Evolutionary conservation across 2,113 vertebrate species (phyloP).

Genomic region (Podarcis muralis): DNA sequence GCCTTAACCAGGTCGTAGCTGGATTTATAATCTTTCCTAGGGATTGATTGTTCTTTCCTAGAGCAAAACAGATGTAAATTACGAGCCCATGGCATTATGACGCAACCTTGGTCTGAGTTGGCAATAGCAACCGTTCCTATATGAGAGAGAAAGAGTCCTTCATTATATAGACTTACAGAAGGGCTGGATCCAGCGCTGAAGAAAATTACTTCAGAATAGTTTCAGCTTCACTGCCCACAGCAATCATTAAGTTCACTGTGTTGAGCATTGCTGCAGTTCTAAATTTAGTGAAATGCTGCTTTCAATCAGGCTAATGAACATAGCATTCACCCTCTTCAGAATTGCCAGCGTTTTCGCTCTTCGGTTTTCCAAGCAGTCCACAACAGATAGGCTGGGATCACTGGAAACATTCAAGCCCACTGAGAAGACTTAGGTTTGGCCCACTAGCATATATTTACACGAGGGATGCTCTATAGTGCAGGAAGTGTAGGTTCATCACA

Average conservation of each 20-base stretch:
- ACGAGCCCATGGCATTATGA: constrained; percentile 32
- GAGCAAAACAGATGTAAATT: neutral
- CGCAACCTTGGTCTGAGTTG: constrained; percentile 34
- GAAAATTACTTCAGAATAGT: constrained; percentile 69
- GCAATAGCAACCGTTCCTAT: constrained; percentile 43
- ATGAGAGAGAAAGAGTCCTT: constrained; percentile 47
- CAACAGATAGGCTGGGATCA: constrained; percentile 42
- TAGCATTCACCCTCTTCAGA: constrained; percentile 50
- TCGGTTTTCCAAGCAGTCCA: constrained; percentile 47
- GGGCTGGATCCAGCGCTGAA: constrained; percentile 54
- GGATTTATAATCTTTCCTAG: neutral
- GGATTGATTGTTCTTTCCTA: constrained; percentile 11
- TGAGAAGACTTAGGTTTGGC: neutral
- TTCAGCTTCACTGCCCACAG: constrained; percentile 69
- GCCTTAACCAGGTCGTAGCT: constrained; percentile 14
- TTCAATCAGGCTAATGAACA: constrained; percentile 66
- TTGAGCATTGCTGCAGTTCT: constrained; percentile 62
- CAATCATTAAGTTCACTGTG: constrained; percentile 63
- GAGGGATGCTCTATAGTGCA: neutral
- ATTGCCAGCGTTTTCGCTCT: constrained; percentile 60
- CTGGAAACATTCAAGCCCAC: constrained; percentile 34
- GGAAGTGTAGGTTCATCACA: no score
- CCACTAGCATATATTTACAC: neutral
- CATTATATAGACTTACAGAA: constrained; percentile 56
- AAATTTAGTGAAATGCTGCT: constrained; percentile 67